Percentiles rank a stretch among this genome's conserved stretches.
phyloP scores from a whole-genome alignment of 2,113 vertebrate genomes.

The Abramis brama region DNA sequence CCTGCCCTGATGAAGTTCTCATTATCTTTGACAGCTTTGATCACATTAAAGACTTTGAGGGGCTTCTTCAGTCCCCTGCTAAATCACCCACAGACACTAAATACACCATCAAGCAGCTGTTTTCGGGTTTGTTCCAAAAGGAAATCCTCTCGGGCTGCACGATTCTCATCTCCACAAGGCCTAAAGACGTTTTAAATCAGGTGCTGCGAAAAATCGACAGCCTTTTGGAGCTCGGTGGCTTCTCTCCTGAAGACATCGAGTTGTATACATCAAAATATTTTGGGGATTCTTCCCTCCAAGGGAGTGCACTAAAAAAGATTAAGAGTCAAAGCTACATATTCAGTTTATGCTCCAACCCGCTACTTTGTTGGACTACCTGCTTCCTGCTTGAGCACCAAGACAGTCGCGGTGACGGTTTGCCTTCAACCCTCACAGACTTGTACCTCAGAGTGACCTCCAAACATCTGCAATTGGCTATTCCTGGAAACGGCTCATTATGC shows the following conservation, averaged over 20 bases:
- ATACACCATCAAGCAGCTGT: conserved; percentile 76
- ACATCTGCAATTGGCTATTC: conserved; percentile 36
- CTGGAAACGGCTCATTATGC: neutral
- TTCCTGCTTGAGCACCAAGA: conserved; percentile 72
- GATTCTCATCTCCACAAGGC: conserved; percentile 81
- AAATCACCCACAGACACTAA: conserved; percentile 55
- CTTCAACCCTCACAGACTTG: conserved; percentile 83
- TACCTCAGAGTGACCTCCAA: conserved; percentile 74
- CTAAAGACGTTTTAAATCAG: conserved; percentile 79
- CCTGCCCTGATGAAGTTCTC: conserved; percentile 80
- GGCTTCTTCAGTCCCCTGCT: conserved; percentile 64
- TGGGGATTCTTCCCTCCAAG: conserved; percentile 44
- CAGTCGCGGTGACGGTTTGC: conserved; percentile 62
- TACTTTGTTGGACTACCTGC: conserved; percentile 82
- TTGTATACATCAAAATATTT: conserved; percentile 80
- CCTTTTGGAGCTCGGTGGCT: conserved; percentile 82
- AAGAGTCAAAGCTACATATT: conserved; percentile 72
- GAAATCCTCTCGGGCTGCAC: conserved; percentile 85
- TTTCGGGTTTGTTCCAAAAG: conserved; percentile 84
- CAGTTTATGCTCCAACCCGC: conserved; percentile 83
- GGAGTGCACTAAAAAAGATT: conserved; percentile 68
- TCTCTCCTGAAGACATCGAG: conserved; percentile 77
- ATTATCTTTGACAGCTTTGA: conserved; percentile 90
- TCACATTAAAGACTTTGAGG: conserved; percentile 79
- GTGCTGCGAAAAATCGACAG: conserved; percentile 80